A percentile compares a stretch with the other conserved stretches of the same genome.
phyloP scores from a whole-genome alignment of 1,140 invertebrate species.

The Philotrypesis tridentata region DNA sequence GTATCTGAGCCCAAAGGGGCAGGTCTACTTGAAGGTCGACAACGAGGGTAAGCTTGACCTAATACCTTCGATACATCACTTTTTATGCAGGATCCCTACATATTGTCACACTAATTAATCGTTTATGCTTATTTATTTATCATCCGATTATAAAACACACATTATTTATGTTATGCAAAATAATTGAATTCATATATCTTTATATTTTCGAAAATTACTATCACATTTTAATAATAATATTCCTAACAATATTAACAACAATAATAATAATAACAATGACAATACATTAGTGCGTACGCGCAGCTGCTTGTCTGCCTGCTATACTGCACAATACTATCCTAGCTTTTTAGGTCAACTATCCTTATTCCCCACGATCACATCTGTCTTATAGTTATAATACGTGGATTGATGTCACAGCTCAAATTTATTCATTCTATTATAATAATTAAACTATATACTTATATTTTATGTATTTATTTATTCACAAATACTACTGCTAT shows the following conservation, averaged over 20 bases:
- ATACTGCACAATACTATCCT: slow-evolving; percentile 27
- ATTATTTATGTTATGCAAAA: slow-evolving; percentile 15
- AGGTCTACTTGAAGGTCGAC: slow-evolving; percentile 86
- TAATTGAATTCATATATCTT: slow-evolving; percentile 6
- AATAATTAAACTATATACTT: not conserved
- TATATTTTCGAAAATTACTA: not conserved
- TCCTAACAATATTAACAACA: no score
- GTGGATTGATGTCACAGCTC: not conserved
- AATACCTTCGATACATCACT: slow-evolving; percentile 66
- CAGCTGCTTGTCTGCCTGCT: slow-evolving; percentile 68
- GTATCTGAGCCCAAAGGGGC: slow-evolving; percentile 83
- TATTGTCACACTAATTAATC: slow-evolving; percentile 39
- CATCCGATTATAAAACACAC: not conserved
- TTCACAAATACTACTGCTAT: not conserved
- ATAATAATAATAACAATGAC: slow-evolving; percentile 17
- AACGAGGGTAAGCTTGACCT: slow-evolving; percentile 82
- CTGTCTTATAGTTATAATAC: not conserved
- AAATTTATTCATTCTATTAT: not conserved
- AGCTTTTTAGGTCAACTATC: not conserved
- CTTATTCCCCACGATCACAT: not conserved
- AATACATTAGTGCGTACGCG: slow-evolving; percentile 56
- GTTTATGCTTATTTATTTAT: slow-evolving; percentile 39
- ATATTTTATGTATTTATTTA: not conserved
- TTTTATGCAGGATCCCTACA: slow-evolving; percentile 69
- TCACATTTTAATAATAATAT: no score